Percentiles rank a stretch among this genome's conserved stretches.
These are phyloP conservation scores for Lepidurus apus DNA, from an alignment of 1,140 invertebrate species.

Conservation along the genomic window DNA sequence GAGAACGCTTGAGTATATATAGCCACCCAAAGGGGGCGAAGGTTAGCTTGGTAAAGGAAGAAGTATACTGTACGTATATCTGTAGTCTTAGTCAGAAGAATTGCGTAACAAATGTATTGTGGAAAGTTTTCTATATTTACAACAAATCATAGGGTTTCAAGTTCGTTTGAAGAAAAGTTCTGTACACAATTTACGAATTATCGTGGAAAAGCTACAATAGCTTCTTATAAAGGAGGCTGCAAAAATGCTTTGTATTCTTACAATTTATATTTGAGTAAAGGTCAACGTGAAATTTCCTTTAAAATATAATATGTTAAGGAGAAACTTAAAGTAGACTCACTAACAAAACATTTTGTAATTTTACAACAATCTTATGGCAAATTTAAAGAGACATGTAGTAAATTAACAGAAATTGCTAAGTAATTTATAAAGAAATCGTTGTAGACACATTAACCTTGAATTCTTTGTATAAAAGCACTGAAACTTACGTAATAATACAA, in stretches of 20 bases:
- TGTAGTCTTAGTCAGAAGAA: too few species aligned
- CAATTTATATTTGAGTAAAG: neutral
- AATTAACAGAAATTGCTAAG: neutral
- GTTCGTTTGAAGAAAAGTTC: too few species aligned
- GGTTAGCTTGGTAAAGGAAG: too few species aligned
- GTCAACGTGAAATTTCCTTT: neutral
- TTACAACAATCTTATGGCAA: neutral
- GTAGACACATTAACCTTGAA: neutral
- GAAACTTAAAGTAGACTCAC: neutral
- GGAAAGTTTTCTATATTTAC: too few species aligned
- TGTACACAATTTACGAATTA: too few species aligned
- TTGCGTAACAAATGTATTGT: too few species aligned
- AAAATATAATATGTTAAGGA: neutral
- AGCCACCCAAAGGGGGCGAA: too few species aligned
- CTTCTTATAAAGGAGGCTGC: neutral
- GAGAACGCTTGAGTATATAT: too few species aligned
- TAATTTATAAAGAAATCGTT: neutral
- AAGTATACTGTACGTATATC: too few species aligned
- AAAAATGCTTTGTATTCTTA: neutral
- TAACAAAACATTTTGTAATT: neutral
- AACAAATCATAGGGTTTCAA: too few species aligned
- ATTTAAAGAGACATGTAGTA: neutral
- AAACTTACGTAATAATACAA: too few species aligned
- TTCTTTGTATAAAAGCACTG: neutral
- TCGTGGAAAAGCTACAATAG: neutral